Evolutionary conservation across 2,113 vertebrate genomes (phyloP).

Genomic region (Tenebrosternarchus preto): DNA sequence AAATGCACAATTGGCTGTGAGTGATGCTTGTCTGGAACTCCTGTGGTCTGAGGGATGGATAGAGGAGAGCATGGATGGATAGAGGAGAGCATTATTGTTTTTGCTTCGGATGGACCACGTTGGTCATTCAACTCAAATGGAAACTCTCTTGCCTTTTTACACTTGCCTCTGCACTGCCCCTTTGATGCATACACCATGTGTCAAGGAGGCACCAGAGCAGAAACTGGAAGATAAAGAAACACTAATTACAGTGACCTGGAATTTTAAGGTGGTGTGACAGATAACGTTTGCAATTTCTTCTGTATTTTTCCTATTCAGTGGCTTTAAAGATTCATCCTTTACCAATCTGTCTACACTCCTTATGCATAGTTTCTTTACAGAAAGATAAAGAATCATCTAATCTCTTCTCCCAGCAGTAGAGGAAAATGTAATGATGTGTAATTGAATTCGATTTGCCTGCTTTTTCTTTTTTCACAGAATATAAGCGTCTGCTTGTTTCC

Average conservation of each 20-base stretch:
- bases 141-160: constrained; percentile 50
- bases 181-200: constrained; percentile 20
- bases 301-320: constrained; percentile 28
- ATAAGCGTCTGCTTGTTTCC: background rate
- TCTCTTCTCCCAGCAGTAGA: constrained; percentile 33
- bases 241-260: constrained; percentile 49
- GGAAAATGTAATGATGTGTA: constrained; percentile 35
- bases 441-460: constrained; percentile 32
- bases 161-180: constrained; percentile 37
- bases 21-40: background rate
- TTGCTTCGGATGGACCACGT: constrained; percentile 40
- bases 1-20: constrained; percentile 8
- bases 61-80: background rate
- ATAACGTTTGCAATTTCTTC: constrained; percentile 32
- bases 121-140: constrained; percentile 54
- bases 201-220: constrained; percentile 28
- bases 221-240: constrained; percentile 45
- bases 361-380: constrained; percentile 7
- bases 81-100: constrained; percentile 31
- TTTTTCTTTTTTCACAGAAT: constrained; percentile 15
- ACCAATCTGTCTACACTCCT: constrained; percentile 13
- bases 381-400: constrained; percentile 29
- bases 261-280: constrained; percentile 40
- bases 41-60: constrained; percentile 15
- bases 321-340: constrained; percentile 40